A percentile compares a stretch with the other conserved stretches of the same genome.
These are phyloP conservation scores for Sebastes paucispinis DNA, from an alignment of 2,797 vertebrate genomes.

Conservation along the genomic window DNA sequence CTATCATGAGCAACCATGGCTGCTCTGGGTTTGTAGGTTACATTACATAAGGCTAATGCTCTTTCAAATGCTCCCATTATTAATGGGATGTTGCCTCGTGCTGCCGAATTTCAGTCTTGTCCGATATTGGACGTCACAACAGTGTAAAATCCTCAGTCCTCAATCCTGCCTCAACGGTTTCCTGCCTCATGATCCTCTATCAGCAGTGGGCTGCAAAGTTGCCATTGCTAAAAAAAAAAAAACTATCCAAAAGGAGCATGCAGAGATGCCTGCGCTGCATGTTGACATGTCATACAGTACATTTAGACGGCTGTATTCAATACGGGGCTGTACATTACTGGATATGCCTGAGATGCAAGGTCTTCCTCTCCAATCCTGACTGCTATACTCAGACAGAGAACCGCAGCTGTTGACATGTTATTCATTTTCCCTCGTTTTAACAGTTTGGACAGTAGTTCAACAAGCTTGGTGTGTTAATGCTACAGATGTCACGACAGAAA, in stretches of 20 bases:
- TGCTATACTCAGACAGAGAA: slow-evolving; percentile 42
- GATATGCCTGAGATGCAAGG: slow-evolving; percentile 41
- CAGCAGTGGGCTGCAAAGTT: slow-evolving; percentile 45
- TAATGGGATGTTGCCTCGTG: not conserved
- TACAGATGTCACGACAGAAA: not conserved
- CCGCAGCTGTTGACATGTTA: slow-evolving; percentile 48
- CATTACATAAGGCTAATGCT: not conserved
- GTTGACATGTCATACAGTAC: slow-evolving; percentile 28
- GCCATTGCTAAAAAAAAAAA: slow-evolving; percentile 16
- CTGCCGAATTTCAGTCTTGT: not conserved
- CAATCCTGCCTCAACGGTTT: slow-evolving; percentile 44
- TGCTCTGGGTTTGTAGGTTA: not conserved
- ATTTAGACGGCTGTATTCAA: slow-evolving; percentile 36
- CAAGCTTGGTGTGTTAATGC: slow-evolving; percentile 57
- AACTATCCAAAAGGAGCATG: slow-evolving; percentile 72
- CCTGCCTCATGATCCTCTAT: slow-evolving; percentile 37
- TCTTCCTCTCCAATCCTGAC: slow-evolving; percentile 41
- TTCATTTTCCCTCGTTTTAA: slow-evolving; percentile 43
- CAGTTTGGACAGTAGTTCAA: slow-evolving; percentile 64
- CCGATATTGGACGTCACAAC: not conserved
- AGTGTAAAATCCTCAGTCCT: slow-evolving; percentile 47
- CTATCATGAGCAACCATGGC: not conserved
- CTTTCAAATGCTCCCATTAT: not conserved
- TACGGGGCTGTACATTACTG: slow-evolving; percentile 3
- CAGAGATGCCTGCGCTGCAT: slow-evolving; percentile 68